Evolutionary conservation across 1,140 invertebrate genomes (phyloP), one percentile per base, ranked within the genome.

Genomic region (Drosophila ogumai): DNA sequence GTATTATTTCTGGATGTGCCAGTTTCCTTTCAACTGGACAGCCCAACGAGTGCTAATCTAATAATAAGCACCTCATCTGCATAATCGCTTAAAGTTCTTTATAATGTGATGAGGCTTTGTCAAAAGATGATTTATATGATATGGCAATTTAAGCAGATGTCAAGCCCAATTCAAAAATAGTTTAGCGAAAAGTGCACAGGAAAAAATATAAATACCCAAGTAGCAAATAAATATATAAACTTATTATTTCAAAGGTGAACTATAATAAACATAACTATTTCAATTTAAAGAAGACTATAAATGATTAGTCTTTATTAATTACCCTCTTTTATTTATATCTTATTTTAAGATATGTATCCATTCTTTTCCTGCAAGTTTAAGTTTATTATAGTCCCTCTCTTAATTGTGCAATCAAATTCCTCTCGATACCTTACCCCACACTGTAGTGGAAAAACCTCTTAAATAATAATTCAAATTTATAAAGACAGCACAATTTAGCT

Each of bases 401-500:
- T 44, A 52, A 72, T 41, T 71, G 28, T 49, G 32, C 49, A 12
- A 10, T 3, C 8, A 34, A 72, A 57, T 66, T 50, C 38, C 47
- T 44, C 32, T 43, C 63, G 60, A 65, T 75, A 63, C 25, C 32
- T 50, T 40, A 15, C 6, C 40, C 69, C 52, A n/a, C 17, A 34
- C 31, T 40, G 13, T 9, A 22, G 10, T 17, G 44, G 34, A 55
- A 7, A 36, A 54, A 52, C 36, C 60, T 69, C 50, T 19, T 28
- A 54, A 34, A 43, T 46, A 38, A 47, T 79, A 59, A 82, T 87
- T 72, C 44, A 79, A 65, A 68, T 75, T 79, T 66, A 79, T 75
- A 65, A 43, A 67, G 73, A 76, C 44, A 40, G 60, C 58, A 34
- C 69, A 87, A 85, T 81, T 86, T 86, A 49, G 57, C 54, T 52